phyloP scores from a whole-genome alignment of 1,140 invertebrate genomes.

The Colletes gigas region DNA sequence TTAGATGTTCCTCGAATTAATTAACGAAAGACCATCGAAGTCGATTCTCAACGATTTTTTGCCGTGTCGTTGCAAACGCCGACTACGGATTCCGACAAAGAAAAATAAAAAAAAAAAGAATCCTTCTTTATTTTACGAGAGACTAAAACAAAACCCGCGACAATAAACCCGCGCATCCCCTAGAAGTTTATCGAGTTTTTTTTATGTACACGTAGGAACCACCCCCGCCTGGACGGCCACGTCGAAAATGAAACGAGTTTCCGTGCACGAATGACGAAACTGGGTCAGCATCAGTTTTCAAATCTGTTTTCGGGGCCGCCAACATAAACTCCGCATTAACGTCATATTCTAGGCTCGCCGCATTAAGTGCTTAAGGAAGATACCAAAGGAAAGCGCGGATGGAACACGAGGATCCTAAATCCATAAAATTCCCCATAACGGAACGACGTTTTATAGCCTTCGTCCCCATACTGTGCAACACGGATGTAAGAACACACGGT shows the following conservation, averaged over 20 bases:
- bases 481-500: background rate
- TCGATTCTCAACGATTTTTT: background rate
- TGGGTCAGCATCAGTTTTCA: slow-evolving; percentile 33
- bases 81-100: background rate
- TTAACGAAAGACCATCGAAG: too few species aligned
- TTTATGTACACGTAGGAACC: background rate
- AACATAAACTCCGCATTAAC: slow-evolving; percentile 30
- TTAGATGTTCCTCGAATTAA: too few species aligned
- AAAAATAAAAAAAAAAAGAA: background rate
- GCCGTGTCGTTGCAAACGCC: background rate
- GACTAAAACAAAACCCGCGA: background rate
- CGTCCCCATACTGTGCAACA: background rate
- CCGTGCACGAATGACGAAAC: slow-evolving; percentile 11
- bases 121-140: background rate
- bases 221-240: background rate
- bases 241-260: slow-evolving; percentile 30
- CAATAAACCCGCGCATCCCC: too few species aligned
- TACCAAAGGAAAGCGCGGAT: background rate
- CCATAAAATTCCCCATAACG: background rate
- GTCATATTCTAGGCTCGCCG: background rate
- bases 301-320: background rate
- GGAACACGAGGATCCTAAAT: background rate
- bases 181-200: slow-evolving; percentile 15
- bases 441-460: background rate
- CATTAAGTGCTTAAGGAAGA: slow-evolving; percentile 6